Evolutionary conservation across 2,888 invertebrate species (phyloP).

Genomic region (Linyphia triangularis): DNA sequence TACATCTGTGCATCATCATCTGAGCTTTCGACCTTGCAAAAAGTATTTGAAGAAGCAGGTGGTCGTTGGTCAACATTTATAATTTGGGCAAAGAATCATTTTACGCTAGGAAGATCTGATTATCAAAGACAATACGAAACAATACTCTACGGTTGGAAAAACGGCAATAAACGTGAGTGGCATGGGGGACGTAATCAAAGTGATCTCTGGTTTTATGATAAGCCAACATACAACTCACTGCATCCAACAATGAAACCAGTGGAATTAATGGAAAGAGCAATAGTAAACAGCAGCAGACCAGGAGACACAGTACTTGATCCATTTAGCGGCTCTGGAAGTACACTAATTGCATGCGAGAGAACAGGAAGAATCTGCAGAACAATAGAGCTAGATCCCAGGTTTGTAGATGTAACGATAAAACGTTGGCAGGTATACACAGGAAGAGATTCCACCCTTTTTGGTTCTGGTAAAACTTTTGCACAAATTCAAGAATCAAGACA

Average conservation of each 20-base stretch:
- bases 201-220: too few species aligned
- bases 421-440: neutral
- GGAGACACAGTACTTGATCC: too few species aligned
- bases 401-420: neutral
- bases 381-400: neutral
- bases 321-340: too few species aligned
- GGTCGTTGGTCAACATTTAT: neutral
- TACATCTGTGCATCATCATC: conserved; percentile 6
- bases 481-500: neutral
- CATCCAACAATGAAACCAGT: neutral
- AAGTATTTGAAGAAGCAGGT: conserved; percentile 9
- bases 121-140: neutral
- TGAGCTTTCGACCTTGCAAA: conserved; percentile 6
- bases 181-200: too few species aligned
- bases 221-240: neutral
- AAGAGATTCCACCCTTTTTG: neutral
- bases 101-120: neutral
- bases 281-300: neutral
- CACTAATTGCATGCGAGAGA: neutral
- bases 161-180: too few species aligned
- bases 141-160: too few species aligned
- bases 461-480: neutral
- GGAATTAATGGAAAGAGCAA: neutral
- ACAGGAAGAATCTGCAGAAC: neutral
- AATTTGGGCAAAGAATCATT: neutral